Evolutionary conservation across 2,113 vertebrate species (phyloP), one percentile per base, ranked within the genome.

Genomic region (Myrmecophaga tridactyla): DNA sequence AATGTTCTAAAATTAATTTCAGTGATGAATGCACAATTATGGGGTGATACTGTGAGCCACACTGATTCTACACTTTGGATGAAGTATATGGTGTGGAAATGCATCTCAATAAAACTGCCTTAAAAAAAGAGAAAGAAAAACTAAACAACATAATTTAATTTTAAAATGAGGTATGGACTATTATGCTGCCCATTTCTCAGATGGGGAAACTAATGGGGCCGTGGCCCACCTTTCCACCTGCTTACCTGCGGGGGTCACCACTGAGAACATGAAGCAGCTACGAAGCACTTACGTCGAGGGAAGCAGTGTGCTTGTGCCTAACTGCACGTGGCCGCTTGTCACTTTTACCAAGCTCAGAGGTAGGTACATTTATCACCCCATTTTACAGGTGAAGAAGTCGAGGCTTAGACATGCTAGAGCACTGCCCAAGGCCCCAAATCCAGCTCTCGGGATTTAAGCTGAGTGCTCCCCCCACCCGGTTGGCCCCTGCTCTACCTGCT

Each of bases 231-330:
- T 1, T 4, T 13, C 39, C 62, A 6, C 86, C 31, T 1, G 0
- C 4, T 7, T 14, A 0, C 25, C n/a, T 0, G n/a, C 0, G 4
- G 0, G n/a, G 53, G 2, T 3, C 1, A 1, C 1, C 0, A 29
- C 4, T 60, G 0, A 1, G 7, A 31, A 5, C 23, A 7, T 25
- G 29, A 8, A 34, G 7, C 7, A 0, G 0, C 29, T 15, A 2
- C 11, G 4, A 0, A 14, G 29, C 0, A 0, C 46, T 29, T 1
- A 0, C 21, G 5, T 2, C 3, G 6, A 12, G 36, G 43, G 4
- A 0, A 20, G 25, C 36, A 0, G 5, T 0, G 1, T 6, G 14
- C 10, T 1, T 0, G 20, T 14, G 43, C 1, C 4, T n/a, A 4
- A 7, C 1, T 0, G 2, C 39, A 9, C 20, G 0, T 1, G 1